phyloP scores from a whole-genome alignment of 1,140 invertebrate genomes.

The Drosophila watanabei region DNA sequence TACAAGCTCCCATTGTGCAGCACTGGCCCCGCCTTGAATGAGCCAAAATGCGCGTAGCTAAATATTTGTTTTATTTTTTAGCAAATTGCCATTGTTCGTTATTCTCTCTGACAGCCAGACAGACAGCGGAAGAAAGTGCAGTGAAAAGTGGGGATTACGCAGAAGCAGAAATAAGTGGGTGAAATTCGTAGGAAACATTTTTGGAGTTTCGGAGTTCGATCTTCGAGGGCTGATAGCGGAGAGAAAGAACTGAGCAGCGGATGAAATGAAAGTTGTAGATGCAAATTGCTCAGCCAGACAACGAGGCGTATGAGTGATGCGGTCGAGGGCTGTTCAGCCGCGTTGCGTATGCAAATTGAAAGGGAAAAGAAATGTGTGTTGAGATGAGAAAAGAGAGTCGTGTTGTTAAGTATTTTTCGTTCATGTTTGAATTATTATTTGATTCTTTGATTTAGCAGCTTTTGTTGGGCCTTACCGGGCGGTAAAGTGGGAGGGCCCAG shows the following conservation, averaged over 20 bases:
- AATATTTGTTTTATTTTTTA: slow-evolving; percentile 83
- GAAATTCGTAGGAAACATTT: slow-evolving; percentile 76
- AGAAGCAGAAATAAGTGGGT: slow-evolving; percentile 67
- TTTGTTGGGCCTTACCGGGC: slow-evolving; percentile 72
- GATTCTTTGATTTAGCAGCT: slow-evolving; percentile 85
- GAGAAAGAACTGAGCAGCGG: slow-evolving; percentile 46
- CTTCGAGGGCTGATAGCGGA: slow-evolving; percentile 63
- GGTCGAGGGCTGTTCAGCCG: slow-evolving; percentile 41
- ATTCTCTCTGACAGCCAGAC: slow-evolving; percentile 53
- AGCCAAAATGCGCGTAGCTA: slow-evolving; percentile 75
- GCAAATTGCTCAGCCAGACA: slow-evolving; percentile 67
- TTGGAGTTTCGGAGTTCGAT: slow-evolving; percentile 57
- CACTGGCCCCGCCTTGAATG: slow-evolving; percentile 53
- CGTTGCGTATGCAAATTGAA: slow-evolving; percentile 62
- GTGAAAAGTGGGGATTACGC: slow-evolving; percentile 63
- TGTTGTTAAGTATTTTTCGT: slow-evolving; percentile 66
- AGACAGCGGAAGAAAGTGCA: slow-evolving; percentile 71
- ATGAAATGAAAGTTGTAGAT: slow-evolving; percentile 73
- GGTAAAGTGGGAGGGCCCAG: slow-evolving; percentile 70
- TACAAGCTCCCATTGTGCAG: slow-evolving; percentile 50
- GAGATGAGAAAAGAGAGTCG: slow-evolving; percentile 43
- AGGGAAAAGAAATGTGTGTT: slow-evolving; percentile 56
- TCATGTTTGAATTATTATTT: slow-evolving; percentile 80
- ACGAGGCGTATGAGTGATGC: slow-evolving; percentile 77
- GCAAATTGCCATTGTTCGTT: slow-evolving; percentile 75